Base-by-base conservation (phyloP, 2,888 invertebrate species). In the Orthosia incerta region DNA sequence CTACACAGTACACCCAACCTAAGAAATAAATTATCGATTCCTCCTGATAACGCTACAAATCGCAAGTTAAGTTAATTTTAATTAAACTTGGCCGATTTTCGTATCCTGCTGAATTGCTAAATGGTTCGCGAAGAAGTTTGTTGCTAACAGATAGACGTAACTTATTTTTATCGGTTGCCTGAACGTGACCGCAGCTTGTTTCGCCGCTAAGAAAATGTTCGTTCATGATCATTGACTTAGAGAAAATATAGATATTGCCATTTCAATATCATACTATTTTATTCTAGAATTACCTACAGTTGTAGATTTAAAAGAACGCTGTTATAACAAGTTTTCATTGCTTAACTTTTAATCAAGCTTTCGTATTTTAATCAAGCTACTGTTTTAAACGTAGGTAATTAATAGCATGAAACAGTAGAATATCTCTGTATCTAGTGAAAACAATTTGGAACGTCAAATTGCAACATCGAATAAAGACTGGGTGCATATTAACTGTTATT, bases 71-170 rank as follows among this genome's bases (percentile, higher is more conserved):
- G 81, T 89, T 81, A 83, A 87, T 90, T 91, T 89, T 89, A 93
- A 93, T 94, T 94, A 91, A 94, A 94, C 91, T 94, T 94, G 65
- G 83, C 84, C 92, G 89, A 91, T 93, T 93, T 90, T 90, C 90
- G 87, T 87, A 91, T 93, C 93, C 93, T 91, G 87, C 82, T 88
- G 86, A 88, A 89, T 90, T 88, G 87, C 88, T 71, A 80, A 86
- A 83, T 88, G 86, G 76, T 77, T 78, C 68, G 82, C 55, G 60
- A 64, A 69, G 59, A 79, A 85, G 83, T 83, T 87, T 82, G 80
- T 77, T 82, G 59, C 73, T 71, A 79, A 80, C 73, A 82, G 86
- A 89, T 89, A 89, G 85, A 88, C 87, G 83, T 88, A 84, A 88
- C 84, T 91, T 88, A 87, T 88, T 90, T 89, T 85, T 88, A 88